phyloP scores from a whole-genome alignment of 2,797 vertebrate genomes.

The Acrossocheilus wenchowensis region DNA sequence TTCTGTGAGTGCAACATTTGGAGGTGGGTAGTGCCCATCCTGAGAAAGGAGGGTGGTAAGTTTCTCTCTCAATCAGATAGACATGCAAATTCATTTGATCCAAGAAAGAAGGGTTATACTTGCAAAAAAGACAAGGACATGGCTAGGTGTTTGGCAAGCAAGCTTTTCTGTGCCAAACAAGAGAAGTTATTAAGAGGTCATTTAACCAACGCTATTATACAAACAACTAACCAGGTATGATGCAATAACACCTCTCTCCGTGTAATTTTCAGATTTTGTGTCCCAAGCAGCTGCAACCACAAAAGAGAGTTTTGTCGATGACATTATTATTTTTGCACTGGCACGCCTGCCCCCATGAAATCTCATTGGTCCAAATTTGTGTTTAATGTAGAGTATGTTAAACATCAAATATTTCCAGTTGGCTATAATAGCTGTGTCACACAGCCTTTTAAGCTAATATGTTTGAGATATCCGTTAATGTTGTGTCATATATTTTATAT shows the following conservation, averaged over 20 bases:
- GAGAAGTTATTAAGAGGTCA: not conserved
- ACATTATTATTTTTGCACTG: not conserved
- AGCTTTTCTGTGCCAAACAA: not conserved
- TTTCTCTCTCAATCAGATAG: not conserved
- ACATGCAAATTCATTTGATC: not conserved
- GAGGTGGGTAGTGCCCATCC: not conserved
- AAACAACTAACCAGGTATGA: conserved; percentile 12
- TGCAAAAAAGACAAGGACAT: not conserved
- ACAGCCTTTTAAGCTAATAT: not conserved
- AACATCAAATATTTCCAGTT: not conserved
- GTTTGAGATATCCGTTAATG: too few species aligned
- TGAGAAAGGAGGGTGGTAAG: not conserved
- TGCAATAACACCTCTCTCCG: not conserved
- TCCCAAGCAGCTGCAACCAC: not conserved
- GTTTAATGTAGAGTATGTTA: not conserved
- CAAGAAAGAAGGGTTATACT: not conserved
- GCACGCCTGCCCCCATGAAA: not conserved
- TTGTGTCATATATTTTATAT: too few species aligned
- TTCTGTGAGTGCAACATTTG: not conserved
- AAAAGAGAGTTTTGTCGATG: not conserved
- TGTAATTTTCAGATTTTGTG: not conserved
- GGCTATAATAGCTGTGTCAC: not conserved
- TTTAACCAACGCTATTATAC: not conserved
- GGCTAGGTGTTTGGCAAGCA: not conserved
- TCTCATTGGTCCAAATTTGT: not conserved